Evolutionary conservation across 2,113 vertebrate species (phyloP), one percentile per base, ranked within the genome.

Genomic region (Canis aureus): DNA sequence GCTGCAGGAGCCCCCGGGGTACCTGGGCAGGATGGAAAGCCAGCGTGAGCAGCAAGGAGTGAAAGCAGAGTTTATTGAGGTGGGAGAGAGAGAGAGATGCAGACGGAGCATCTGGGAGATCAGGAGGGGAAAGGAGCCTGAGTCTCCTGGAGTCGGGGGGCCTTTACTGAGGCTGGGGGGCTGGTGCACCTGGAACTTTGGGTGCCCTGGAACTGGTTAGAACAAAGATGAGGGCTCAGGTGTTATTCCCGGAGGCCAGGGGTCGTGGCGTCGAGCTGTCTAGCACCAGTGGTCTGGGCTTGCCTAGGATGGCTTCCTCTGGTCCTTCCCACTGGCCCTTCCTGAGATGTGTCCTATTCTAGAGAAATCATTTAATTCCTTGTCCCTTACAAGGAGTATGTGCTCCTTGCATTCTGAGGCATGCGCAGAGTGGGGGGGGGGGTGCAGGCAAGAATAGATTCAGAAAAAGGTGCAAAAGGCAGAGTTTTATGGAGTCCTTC

Each of bases 281-380:
- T 23, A 2, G 64, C 5, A 2, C 19, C 19, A 0, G 66, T 5
- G 29, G 13, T 73, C n/a, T 73, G 35, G 35, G 23, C 22, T 22
- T 35, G 2, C 35, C 38, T 6, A 38, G 35, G 35, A 2, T 43
- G 69, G 69, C 69, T 38, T 73, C 35, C 69, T 38, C 69, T 22
- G 5, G 11, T 38, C 69, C 20, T 23, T 23, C n/a, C 9, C 9
- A 4, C 67, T 5, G n/a, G 9, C 17, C 16, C n/a, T 10, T 19
- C 35, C 20, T 38, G 11, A 73, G 69, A 38, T 73, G 35, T 22
- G 23, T 38, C 35, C 5, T 11, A 2, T 38, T 23, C 69, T 38
- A 73, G 35, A 38, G 20, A 22, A 73, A 73, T 73, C 69, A 73
- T 23, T 23, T 5, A 73, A 22, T 5, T 22, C 69, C 35, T 22